A percentile compares a stretch with the other conserved stretches of the same genome.
These are phyloP conservation scores for Hyaena hyaena DNA, from an alignment of 2,113 vertebrate species.

Conservation along the genomic window DNA sequence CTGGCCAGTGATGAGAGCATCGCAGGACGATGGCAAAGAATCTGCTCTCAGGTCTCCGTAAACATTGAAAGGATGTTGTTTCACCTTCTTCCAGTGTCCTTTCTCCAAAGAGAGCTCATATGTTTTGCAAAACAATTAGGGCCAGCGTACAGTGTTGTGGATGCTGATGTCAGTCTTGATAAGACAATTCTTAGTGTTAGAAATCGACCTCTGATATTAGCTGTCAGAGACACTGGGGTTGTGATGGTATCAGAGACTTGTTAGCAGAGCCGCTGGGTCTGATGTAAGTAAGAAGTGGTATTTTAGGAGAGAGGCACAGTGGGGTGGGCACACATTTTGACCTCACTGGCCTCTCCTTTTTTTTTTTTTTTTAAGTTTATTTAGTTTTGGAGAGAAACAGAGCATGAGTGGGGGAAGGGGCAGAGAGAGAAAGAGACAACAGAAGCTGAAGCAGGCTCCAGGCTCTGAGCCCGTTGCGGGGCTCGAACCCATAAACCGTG, in stretches of 20 bases:
- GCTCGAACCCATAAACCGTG: too few relatives aligned
- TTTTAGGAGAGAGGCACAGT: not conserved
- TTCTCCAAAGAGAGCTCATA: not conserved
- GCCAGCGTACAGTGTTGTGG: too few relatives aligned
- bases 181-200: not conserved
- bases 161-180: not conserved
- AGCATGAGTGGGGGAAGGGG: too few relatives aligned
- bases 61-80: not conserved
- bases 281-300: not conserved
- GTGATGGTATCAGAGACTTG: not conserved
- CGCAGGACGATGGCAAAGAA: not conserved
- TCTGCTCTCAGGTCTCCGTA: not conserved
- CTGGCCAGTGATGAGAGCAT: not conserved
- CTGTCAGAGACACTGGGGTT: accelerated
- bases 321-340: not conserved
- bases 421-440: too few relatives aligned
- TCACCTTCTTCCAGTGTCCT: not conserved
- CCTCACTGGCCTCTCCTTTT: not conserved
- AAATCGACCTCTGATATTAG: not conserved
- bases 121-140: not conserved
- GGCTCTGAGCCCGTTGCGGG: too few relatives aligned
- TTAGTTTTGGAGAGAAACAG: too few relatives aligned
- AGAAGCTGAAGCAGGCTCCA: too few relatives aligned
- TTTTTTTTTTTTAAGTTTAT: too few relatives aligned
- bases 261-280: not conserved